Percentiles rank a stretch among this genome's conserved stretches.
These are phyloP conservation scores for Masnerella sp. DNA, from an alignment of 2,888 invertebrate species.

Conservation along the genomic window DNA sequence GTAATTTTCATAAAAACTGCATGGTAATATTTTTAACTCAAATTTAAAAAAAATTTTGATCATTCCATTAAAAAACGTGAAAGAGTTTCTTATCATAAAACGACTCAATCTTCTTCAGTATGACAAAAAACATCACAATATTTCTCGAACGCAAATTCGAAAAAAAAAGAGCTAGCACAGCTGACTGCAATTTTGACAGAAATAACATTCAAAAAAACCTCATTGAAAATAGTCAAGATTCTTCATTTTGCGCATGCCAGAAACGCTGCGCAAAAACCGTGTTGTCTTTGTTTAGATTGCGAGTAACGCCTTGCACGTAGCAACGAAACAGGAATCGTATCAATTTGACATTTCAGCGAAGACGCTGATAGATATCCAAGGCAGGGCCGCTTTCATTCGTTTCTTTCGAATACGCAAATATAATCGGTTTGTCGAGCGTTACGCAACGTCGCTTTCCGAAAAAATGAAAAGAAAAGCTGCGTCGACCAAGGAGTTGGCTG, in stretches of 20 bases:
- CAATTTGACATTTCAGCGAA: constrained; percentile 57
- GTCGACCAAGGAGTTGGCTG: neutral
- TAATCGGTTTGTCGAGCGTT: constrained; percentile 5
- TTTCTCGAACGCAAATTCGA: too few species aligned
- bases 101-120: too few species aligned
- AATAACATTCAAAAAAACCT: too few species aligned
- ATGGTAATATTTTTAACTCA: too few species aligned
- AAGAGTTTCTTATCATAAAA: too few species aligned
- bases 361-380: constrained; percentile 55
- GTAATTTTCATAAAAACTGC: too few species aligned
- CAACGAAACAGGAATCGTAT: constrained; percentile 35
- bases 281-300: constrained; percentile 58
- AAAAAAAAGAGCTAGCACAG: neutral
- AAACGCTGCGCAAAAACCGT: constrained; percentile 13
- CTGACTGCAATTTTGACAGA: too few species aligned
- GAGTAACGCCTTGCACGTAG: constrained; percentile 44
- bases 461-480: neutral
- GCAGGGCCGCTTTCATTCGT: constrained; percentile 20
- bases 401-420: constrained; percentile 25
- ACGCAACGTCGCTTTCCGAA: constrained; percentile 18
- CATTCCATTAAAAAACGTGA: too few species aligned
- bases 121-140: too few species aligned
- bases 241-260: too few species aligned
- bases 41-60: too few species aligned
- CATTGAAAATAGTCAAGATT: too few species aligned